Base-by-base conservation (phyloP, 1,140 invertebrate genomes). In the Homarus americanus region DNA sequence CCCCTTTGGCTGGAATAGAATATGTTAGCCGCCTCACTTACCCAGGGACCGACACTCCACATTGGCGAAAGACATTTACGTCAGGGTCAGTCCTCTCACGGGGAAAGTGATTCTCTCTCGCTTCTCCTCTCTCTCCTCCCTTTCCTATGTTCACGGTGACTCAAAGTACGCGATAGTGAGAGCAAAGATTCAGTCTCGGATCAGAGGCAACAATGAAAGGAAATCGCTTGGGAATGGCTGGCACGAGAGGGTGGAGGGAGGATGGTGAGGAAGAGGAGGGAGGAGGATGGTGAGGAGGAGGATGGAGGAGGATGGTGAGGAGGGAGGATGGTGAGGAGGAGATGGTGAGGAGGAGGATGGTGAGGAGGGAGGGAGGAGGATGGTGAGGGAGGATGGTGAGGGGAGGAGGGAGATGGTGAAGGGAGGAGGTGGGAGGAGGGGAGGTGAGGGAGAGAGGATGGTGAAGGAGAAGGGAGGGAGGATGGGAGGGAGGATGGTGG, bases 41-140 rank as follows among this genome's bases (percentile, higher is more conserved):
- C n/a, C n/a, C n/a, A n/a, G n/a, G n/a, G n/a, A n/a, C n/a, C n/a
- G n/a, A n/a, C n/a, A n/a, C n/a, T n/a, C n/a, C n/a, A n/a, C n/a
- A n/a, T n/a, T n/a, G n/a, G n/a, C n/a, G n/a, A n/a, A n/a, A n/a
- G 20, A 20, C 53, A 58, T 58, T 58, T 58, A 24, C 15, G 53
- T 58, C 53, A 0, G 17, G 17, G 20, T 24, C 53, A 20, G 53
- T 24, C 20, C 53, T 58, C 53, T 24, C 12, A 4, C 53, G 12
- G 17, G 17, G 20, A 15, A 15, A 58, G 44, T 20, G 53, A 58
- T 58, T 20, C 53, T 24, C 53, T 24, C 17, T 4, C 15, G 17
- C 24, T 78, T 17, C 40, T 78, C 76, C 41, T 72, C 28, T 76
- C 40, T 76, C 38, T 78, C 76, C n/a, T 32, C n/a, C 53, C 12